These are phyloP conservation scores for Aegotheles bennettii DNA, from an alignment of 2,113 vertebrate species.

Conservation along the genomic window DNA sequence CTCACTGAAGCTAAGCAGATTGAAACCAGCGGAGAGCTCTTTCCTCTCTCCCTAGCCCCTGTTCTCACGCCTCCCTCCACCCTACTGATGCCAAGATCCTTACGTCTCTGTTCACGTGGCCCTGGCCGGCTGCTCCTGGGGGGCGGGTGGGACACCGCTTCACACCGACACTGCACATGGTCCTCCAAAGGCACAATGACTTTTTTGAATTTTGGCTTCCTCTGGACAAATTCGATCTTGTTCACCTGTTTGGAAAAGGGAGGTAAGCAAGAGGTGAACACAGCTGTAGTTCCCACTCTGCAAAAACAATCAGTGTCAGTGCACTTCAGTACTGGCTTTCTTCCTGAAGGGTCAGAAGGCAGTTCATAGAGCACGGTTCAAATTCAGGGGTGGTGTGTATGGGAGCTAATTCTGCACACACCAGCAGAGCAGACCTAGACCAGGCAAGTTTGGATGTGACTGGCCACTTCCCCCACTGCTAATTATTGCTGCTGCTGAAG, in stretches of 20 bases:
- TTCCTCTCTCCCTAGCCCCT: background rate
- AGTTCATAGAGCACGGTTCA: background rate
- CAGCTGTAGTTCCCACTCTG: background rate
- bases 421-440: background rate
- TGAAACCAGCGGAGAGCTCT: background rate
- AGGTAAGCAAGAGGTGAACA: background rate
- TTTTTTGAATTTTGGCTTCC: slow-evolving; percentile 76
- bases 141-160: slow-evolving; percentile 27
- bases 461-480: background rate
- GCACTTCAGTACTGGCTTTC: background rate
- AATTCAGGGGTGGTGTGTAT: background rate
- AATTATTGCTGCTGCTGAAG: background rate
- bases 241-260: slow-evolving; percentile 76
- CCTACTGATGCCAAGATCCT: background rate
- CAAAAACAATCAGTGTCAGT: background rate
- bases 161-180: slow-evolving; percentile 87
- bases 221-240: slow-evolving; percentile 84
- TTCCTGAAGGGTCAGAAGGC: background rate
- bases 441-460: background rate
- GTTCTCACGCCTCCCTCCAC: background rate
- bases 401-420: background rate
- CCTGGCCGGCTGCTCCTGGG: slow-evolving; percentile 21
- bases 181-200: slow-evolving; percentile 89
- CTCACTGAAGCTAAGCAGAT: background rate
- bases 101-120: slow-evolving; percentile 67